These are phyloP conservation scores for Trogon surrucura DNA, from an alignment of 2,113 vertebrate species.

Conservation along the genomic window DNA sequence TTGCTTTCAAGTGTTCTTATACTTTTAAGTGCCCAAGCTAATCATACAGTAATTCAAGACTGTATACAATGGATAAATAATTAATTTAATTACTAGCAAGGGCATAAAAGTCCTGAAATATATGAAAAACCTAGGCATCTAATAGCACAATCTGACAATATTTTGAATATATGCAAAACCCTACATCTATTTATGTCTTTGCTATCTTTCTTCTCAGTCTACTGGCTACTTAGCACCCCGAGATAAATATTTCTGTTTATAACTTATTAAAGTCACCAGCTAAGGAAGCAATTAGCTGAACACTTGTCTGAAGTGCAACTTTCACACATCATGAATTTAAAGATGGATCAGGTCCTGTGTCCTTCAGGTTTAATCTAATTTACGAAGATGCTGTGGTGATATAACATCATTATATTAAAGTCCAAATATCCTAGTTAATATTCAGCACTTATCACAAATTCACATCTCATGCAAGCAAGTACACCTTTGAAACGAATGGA, in stretches of 20 bases:
- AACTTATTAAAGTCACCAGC: slow-evolving; percentile 67
- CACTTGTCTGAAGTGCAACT: slow-evolving; percentile 58
- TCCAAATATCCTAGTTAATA: slow-evolving; percentile 19
- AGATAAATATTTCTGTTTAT: slow-evolving; percentile 65
- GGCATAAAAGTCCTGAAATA: slow-evolving; percentile 12
- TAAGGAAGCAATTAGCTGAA: slow-evolving; percentile 69
- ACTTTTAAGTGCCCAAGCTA: slow-evolving; percentile 68
- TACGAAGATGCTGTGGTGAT: background rate
- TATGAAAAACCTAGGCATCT: background rate
- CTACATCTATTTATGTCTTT: background rate
- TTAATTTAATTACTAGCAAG: slow-evolving; percentile 74
- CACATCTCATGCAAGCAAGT: background rate
- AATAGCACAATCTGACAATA: background rate
- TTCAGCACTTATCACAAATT: background rate
- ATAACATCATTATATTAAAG: slow-evolving; percentile 10
- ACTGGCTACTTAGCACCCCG: slow-evolving; percentile 12
- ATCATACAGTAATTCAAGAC: slow-evolving; percentile 74
- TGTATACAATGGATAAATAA: slow-evolving; percentile 78
- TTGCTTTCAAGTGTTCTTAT: slow-evolving; percentile 77
- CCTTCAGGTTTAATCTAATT: slow-evolving; percentile 64
- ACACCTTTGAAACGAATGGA: background rate
- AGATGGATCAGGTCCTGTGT: slow-evolving; percentile 26
- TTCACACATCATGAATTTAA: slow-evolving; percentile 67
- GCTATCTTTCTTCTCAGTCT: background rate
- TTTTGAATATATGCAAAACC: slow-evolving; percentile 13